Evolutionary conservation across 2,797 vertebrate species (phyloP).

Genomic region (Halcyon badia): DNA sequence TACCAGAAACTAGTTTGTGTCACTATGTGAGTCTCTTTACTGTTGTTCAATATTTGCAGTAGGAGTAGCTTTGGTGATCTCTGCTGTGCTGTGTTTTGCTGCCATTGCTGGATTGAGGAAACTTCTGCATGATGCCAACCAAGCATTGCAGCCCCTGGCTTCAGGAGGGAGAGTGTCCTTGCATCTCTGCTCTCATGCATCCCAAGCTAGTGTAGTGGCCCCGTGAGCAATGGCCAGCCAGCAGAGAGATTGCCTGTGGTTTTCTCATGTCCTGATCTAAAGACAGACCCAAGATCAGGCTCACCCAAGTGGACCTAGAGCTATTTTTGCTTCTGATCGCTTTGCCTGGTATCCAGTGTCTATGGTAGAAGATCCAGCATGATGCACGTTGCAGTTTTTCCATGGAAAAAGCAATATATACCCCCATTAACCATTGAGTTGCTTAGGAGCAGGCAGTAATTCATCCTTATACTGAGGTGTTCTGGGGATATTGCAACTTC

Average conservation of each 20-base stretch:
- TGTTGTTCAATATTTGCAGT: background rate
- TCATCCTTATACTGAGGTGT: background rate
- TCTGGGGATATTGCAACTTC: background rate
- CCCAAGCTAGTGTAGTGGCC: background rate
- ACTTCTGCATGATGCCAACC: background rate
- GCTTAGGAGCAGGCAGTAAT: background rate
- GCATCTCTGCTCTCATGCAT: background rate
- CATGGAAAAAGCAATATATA: background rate
- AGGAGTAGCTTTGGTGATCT: background rate
- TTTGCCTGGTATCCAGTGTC: background rate
- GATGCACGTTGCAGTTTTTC: background rate
- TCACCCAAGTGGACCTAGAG: fast-evolving
- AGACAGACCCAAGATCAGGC: background rate
- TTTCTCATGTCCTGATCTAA: background rate
- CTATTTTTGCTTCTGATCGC: background rate
- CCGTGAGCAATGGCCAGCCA: background rate
- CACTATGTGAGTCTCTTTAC: fast-evolving
- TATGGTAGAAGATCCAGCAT: background rate
- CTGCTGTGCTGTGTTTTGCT: background rate
- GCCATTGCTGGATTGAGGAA: background rate
- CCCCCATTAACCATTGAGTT: background rate
- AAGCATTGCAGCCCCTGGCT: background rate
- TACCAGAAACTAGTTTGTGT: background rate
- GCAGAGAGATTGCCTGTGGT: background rate
- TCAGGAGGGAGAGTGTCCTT: background rate